These are phyloP conservation scores for Acipenser oxyrinchus DNA, from an alignment of 2,797 vertebrate species.

Conservation along the genomic window DNA sequence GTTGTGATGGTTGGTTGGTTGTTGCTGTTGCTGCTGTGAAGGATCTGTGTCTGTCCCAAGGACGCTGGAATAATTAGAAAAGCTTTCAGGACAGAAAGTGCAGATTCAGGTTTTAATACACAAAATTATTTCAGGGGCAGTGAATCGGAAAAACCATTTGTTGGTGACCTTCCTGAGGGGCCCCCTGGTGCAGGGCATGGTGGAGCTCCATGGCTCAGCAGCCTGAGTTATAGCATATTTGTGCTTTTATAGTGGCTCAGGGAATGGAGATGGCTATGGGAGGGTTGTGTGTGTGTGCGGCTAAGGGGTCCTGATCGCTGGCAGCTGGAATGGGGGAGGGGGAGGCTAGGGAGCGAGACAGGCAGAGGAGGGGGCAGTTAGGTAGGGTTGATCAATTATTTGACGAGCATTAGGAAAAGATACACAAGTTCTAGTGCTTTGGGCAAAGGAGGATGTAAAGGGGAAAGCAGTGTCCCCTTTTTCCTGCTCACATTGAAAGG, in stretches of 20 bases:
- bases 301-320: conserved; percentile 32
- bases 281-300: conserved; percentile 47
- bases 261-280: conserved; percentile 62
- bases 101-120: conserved; percentile 99
- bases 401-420: conserved; percentile 79
- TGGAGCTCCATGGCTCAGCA: conserved; percentile 87
- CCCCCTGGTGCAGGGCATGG: conserved; percentile 87
- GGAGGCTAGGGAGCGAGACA: background rate
- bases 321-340: conserved; percentile 25
- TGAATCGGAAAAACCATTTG: conserved; percentile 99
- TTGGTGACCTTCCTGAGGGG: conserved; percentile 99
- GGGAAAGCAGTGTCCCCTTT: no score
- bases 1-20: conserved; percentile 61
- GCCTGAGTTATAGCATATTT: conserved; percentile 99
- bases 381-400: conserved; percentile 85
- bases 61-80: conserved; percentile 98
- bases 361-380: conserved; percentile 27
- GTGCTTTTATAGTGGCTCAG: conserved; percentile 96
- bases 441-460: conserved; percentile 32
- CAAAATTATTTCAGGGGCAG: conserved; percentile 99
- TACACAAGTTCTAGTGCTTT: conserved; percentile 41
- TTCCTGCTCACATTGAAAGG: no score
- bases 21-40: conserved; percentile 81
- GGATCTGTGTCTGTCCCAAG: conserved; percentile 99
- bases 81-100: conserved; percentile 99